Conservation (phyloP, 2,113 vertebrate species). For the Neolamprologus kungweensis region DNA sequence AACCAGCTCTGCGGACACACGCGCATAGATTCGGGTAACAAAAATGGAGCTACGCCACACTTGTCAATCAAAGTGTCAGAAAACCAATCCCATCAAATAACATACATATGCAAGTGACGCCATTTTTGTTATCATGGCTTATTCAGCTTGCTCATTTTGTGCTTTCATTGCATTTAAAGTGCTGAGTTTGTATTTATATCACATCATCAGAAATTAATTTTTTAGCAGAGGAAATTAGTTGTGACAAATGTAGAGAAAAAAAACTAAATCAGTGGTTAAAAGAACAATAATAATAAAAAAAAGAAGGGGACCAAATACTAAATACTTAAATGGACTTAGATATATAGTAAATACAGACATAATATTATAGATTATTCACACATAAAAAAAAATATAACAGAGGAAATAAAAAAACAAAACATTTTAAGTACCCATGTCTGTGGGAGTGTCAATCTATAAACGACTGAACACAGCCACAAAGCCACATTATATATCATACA, state of each 20-base stretch:
- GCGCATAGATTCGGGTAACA: constrained; percentile 13
- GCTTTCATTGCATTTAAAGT: background rate
- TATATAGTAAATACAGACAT: background rate
- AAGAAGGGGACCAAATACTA: background rate
- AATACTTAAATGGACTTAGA: background rate
- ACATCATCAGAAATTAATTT: background rate
- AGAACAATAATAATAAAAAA: background rate
- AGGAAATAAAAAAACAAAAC: background rate
- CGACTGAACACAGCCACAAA: background rate
- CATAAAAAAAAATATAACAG: background rate
- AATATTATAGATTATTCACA: background rate
- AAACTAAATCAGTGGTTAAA: background rate
- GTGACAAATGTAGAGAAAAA: background rate
- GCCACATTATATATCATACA: background rate
- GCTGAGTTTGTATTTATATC: background rate
- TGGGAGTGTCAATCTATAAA: background rate
- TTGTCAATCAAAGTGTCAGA: constrained; percentile 45
- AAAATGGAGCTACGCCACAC: background rate
- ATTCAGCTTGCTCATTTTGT: background rate
- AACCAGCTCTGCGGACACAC: constrained; percentile 9
- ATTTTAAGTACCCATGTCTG: background rate
- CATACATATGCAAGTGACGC: constrained; percentile 40
- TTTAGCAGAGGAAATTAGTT: background rate
- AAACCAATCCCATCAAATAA: constrained; percentile 32
- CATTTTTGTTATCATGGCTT: constrained; percentile 28